Percentiles rank a stretch among this genome's conserved stretches.
Evolutionary conservation across 1,140 invertebrate species (phyloP).

Genomic region (Phocides pigmalion): DNA sequence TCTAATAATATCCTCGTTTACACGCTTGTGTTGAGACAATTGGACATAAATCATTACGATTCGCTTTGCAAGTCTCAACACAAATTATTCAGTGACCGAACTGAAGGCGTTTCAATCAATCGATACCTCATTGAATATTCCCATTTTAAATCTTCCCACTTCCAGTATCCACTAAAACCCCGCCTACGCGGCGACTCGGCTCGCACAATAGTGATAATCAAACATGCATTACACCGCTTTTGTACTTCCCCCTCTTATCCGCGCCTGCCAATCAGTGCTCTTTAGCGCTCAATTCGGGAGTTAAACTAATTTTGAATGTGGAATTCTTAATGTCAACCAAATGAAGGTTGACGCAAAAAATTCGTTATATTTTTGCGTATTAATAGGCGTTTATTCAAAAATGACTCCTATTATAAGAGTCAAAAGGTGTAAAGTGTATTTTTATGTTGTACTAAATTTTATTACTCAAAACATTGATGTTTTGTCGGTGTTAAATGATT

Average conservation of each 20-base stretch:
- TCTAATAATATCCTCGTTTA: neutral
- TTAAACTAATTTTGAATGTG: conserved; percentile 47
- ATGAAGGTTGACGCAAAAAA: neutral
- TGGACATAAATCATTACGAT: conserved; percentile 46
- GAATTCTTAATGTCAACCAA: conserved; percentile 32
- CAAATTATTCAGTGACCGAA: conserved; percentile 54
- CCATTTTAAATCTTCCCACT: conserved; percentile 55
- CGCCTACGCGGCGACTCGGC: conserved; percentile 45
- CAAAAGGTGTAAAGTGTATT: no score
- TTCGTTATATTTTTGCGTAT: neutral
- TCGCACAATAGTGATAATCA: conserved; percentile 70
- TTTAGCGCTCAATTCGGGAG: conserved; percentile 45
- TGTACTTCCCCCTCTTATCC: conserved; percentile 48
- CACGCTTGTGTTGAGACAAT: neutral
- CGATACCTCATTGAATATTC: conserved; percentile 61
- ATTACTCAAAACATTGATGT: no score
- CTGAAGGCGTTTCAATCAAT: conserved; percentile 47
- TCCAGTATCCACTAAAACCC: conserved; percentile 50
- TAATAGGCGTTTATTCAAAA: no score
- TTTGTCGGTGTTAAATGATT: no score
- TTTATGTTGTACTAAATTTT: no score
- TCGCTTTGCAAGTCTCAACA: conserved; percentile 42
- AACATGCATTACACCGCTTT: conserved; percentile 65
- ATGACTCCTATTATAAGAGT: no score
- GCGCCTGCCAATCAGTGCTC: conserved; percentile 52